These are phyloP conservation scores for Siderastrea siderea DNA, from an alignment of 92 coral and sea anemone genomes.

Conservation along the genomic window DNA sequence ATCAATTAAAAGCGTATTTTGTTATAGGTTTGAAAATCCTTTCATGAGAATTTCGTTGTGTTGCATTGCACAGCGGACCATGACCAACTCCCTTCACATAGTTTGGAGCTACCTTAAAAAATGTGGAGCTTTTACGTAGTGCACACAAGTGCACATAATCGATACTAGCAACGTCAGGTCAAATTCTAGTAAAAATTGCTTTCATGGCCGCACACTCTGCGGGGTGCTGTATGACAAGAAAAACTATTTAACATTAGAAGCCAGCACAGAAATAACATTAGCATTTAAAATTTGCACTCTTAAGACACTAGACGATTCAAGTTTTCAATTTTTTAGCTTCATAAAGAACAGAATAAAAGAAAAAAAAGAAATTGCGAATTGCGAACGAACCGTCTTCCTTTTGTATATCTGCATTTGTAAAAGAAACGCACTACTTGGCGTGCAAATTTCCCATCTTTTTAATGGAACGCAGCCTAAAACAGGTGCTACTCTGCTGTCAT, in stretches of 20 bases:
- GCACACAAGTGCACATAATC: too few species aligned
- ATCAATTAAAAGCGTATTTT: neutral
- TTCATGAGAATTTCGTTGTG: neutral
- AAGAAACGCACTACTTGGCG: neutral
- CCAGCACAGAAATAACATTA: neutral
- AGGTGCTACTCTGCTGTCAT: neutral
- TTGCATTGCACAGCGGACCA: too few species aligned
- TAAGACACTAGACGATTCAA: neutral
- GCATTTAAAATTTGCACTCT: neutral
- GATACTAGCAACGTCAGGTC: neutral
- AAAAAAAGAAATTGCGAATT: neutral
- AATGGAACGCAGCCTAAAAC: too few species aligned
- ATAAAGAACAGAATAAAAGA: neutral
- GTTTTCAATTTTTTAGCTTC: too few species aligned
- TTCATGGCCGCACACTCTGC: neutral
- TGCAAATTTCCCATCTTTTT: neutral
- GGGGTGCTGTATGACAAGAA: conserved; percentile 2
- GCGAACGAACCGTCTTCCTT: neutral
- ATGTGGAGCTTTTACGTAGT: too few species aligned
- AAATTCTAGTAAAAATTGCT: neutral
- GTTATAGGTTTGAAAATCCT: neutral
- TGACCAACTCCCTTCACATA: too few species aligned
- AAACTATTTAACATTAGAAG: neutral
- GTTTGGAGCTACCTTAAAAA: too few species aligned
- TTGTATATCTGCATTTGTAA: neutral